Conservation (phyloP, 2,888 invertebrate species). For the Drosophila percnosoma region DNA sequence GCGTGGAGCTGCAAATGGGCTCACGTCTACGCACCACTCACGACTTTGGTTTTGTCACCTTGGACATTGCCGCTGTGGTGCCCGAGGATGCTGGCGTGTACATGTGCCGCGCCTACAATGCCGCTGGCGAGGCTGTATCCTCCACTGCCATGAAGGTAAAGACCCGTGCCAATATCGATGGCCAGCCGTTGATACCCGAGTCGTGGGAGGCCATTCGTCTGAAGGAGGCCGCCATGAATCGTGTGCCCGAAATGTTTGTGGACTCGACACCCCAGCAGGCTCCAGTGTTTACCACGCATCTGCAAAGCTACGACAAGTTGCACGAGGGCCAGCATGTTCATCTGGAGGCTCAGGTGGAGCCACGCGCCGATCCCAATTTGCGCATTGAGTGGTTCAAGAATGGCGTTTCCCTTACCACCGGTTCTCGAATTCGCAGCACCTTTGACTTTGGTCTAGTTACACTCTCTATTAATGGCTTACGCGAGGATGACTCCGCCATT, state of each 20-base stretch:
- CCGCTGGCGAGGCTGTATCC: constrained; percentile 96
- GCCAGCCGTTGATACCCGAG: constrained; percentile 94
- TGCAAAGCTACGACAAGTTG: constrained; percentile 93
- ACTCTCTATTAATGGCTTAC: constrained; percentile 93
- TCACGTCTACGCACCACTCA: constrained; percentile 96
- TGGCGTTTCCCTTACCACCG: constrained; percentile 93
- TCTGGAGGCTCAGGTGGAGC: constrained; percentile 95
- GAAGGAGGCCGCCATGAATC: constrained; percentile 96
- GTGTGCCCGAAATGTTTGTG: constrained; percentile 94
- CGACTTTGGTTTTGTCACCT: constrained; percentile 96
- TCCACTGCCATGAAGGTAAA: constrained; percentile 95
- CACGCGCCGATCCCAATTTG: constrained; percentile 94
- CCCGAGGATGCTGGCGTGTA: constrained; percentile 96
- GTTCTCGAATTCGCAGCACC: constrained; percentile 95
- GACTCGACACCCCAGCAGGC: constrained; percentile 95
- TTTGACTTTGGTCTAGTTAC: constrained; percentile 99
- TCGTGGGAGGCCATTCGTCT: constrained; percentile 96
- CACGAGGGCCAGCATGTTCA: constrained; percentile 94
- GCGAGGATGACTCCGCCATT: constrained; percentile 96
- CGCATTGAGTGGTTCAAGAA: constrained; percentile 97
- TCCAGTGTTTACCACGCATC: constrained; percentile 97
- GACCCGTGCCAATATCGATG: constrained; percentile 91
- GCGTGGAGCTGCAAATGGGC: constrained; percentile 95
- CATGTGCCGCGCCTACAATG: constrained; percentile 97
- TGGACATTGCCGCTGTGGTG: constrained; percentile 95